Conservation (phyloP, 2,888 invertebrate species). For the Dynastes maya region DNA sequence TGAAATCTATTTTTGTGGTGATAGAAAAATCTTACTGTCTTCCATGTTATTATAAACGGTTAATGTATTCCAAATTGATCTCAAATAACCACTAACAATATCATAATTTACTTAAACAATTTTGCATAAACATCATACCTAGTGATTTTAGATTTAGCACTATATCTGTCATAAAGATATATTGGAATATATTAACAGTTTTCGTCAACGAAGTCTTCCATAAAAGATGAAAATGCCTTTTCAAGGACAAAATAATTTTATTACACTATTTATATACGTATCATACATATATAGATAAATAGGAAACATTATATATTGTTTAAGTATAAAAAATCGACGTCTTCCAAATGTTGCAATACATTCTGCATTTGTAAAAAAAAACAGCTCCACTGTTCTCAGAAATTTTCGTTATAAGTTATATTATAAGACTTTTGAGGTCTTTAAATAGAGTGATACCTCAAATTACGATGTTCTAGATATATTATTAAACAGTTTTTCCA, state of each 20-base stretch:
- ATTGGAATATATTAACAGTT: slow-evolving; percentile 27
- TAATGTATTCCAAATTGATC: slow-evolving; percentile 5
- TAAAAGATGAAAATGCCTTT: slow-evolving; percentile 41
- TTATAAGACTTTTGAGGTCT: background rate
- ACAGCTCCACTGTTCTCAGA: background rate
- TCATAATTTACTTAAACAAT: too few relatives aligned
- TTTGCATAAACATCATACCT: too few relatives aligned
- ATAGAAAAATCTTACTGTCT: slow-evolving; percentile 29
- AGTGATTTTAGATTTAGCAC: too few relatives aligned
- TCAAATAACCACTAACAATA: too few relatives aligned
- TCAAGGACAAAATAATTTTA: slow-evolving; percentile 39
- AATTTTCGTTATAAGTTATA: background rate
- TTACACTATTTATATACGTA: slow-evolving; percentile 12
- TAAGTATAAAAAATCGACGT: slow-evolving; percentile 32
- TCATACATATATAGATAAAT: slow-evolving; percentile 8
- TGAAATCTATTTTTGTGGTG: slow-evolving; percentile 19
- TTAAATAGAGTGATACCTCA: background rate
- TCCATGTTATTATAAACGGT: slow-evolving; percentile 27
- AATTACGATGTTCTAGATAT: background rate
- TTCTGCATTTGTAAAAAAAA: background rate
- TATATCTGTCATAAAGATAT: background rate
- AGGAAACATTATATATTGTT: background rate
- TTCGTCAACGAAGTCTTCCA: slow-evolving; percentile 54
- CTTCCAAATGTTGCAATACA: slow-evolving; percentile 40
- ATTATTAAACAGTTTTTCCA: background rate